These are phyloP conservation scores for Hystrix brachyura DNA, from an alignment of 2,113 vertebrate genomes.

Conservation along the genomic window DNA sequence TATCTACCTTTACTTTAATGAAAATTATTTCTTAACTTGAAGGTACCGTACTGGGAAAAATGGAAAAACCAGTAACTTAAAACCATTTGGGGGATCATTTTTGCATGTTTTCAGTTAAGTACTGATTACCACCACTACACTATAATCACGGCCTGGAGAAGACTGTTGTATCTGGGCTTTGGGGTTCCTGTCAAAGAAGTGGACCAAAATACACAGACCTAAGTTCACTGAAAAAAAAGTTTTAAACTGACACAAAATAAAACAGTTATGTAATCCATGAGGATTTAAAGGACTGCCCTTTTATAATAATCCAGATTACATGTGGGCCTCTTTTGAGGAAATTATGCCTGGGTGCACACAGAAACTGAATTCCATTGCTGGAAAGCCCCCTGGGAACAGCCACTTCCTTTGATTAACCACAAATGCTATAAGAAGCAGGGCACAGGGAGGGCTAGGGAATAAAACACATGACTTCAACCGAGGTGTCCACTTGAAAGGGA, in stretches of 20 bases:
- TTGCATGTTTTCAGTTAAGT: slow-evolving; percentile 3
- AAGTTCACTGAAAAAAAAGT: neutral
- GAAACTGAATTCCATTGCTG: neutral
- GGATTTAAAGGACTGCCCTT: neutral
- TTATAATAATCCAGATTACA: neutral
- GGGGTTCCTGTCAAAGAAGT: neutral
- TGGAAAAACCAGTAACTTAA: neutral
- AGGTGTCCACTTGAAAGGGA: neutral
- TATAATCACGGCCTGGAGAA: neutral
- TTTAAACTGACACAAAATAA: neutral
- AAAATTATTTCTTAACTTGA: neutral
- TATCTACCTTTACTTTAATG: neutral
- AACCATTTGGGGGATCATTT: neutral
- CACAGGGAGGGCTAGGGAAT: accelerated
- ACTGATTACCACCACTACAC: neutral
- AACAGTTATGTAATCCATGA: neutral
- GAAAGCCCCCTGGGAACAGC: neutral
- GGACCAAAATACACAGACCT: neutral
- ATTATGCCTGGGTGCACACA: neutral
- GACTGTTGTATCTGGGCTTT: neutral
- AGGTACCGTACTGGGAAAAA: neutral
- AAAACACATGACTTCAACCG: neutral
- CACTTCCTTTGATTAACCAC: neutral
- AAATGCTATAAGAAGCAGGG: accelerated
- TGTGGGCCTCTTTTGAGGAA: neutral